phyloP scores from a whole-genome alignment of 37 sponge, comb jelly and placozoan genomes.

The Spongilla lacustris region DNA sequence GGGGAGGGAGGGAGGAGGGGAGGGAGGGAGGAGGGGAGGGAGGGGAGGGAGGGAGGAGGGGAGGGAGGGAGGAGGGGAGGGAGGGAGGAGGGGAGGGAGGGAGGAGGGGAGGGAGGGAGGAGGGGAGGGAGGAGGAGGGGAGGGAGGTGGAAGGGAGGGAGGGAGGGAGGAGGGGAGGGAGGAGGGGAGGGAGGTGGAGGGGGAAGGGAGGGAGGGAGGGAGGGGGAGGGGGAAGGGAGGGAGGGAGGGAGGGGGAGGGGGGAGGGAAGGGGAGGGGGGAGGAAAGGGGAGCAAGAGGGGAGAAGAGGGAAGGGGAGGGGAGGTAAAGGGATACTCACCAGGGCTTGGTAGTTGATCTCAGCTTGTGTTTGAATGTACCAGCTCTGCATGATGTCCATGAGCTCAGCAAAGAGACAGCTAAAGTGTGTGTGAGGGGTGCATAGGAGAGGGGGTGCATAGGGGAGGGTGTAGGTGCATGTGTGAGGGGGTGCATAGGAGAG shows the following conservation, averaged over 20 bases:
- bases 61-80: neutral
- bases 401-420: conserved; percentile 69
- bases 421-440: no score
- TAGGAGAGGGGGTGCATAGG: no score
- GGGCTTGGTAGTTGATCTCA: neutral
- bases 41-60: neutral
- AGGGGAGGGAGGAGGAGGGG: conserved; percentile 17
- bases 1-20: neutral
- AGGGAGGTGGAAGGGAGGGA: neutral
- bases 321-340: neutral
- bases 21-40: neutral
- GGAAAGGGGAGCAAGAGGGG: neutral
- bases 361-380: conserved; percentile 47
- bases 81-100: neutral
- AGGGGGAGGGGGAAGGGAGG: neutral
- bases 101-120: neutral
- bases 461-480: no score
- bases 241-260: neutral
- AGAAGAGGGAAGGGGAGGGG: neutral
- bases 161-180: neutral
- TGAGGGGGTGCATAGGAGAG: no score
- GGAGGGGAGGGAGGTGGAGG: no score
- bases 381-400: conserved; percentile 72
- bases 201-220: no score
- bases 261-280: neutral